Conservation (phyloP, 2,888 invertebrate genomes). For the Dastarcus helophoroides region DNA sequence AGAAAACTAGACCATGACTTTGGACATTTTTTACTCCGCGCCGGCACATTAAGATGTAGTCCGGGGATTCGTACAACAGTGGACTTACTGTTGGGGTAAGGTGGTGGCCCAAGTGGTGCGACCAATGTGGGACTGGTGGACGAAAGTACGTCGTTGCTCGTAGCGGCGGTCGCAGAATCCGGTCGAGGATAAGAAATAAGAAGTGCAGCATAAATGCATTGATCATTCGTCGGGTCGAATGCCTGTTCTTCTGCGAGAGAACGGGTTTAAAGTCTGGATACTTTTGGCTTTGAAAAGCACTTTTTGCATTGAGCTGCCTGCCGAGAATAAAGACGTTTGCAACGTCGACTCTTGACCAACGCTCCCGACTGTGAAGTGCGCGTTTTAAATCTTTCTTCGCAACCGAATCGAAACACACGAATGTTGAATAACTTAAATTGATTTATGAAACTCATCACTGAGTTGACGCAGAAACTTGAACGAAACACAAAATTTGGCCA, state of each 20-base stretch:
- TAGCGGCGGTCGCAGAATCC: constrained; percentile 30
- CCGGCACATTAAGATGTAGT: not conserved
- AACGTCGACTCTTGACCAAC: constrained; percentile 30
- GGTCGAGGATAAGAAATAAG: constrained; percentile 32
- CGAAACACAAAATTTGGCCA: no score
- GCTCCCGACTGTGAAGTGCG: constrained; percentile 23
- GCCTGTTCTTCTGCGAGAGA: constrained; percentile 19
- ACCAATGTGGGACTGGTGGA: not conserved
- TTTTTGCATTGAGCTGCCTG: constrained; percentile 32
- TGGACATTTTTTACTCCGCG: constrained; percentile 9
- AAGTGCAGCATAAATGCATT: constrained; percentile 33
- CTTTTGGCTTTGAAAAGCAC: constrained; percentile 28
- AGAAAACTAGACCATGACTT: no score
- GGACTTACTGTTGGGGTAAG: not conserved
- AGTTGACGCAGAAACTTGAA: no score
- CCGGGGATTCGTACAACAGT: not conserved
- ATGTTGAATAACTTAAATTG: constrained; percentile 26
- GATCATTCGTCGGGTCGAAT: constrained; percentile 3
- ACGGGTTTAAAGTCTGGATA: constrained; percentile 33
- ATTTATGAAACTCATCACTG: no score
- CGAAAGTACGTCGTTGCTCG: constrained; percentile 24
- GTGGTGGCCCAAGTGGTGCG: not conserved
- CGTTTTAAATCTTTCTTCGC: constrained; percentile 32
- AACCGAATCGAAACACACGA: constrained; percentile 29
- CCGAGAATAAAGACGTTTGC: constrained; percentile 35